Evolutionary conservation across 2,797 vertebrate species (phyloP).

Genomic region (Monodelphis domestica): DNA sequence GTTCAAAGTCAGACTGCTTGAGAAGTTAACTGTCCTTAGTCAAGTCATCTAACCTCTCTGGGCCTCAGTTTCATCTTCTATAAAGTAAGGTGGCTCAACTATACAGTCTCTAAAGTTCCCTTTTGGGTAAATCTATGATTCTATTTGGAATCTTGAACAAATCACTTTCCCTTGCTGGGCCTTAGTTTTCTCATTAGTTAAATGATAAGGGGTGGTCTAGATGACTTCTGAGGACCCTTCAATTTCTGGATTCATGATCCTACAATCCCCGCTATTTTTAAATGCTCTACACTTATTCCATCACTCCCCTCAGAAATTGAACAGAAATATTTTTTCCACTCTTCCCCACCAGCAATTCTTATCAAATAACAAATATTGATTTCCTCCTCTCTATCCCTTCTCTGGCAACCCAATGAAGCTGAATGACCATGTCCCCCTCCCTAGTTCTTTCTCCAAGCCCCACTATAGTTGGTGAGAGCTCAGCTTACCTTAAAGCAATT

Average conservation of each 20-base stretch:
- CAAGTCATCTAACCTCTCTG: background rate
- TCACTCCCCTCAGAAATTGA: background rate
- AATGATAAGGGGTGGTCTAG: background rate
- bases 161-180: background rate
- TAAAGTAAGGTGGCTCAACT: background rate
- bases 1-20: background rate
- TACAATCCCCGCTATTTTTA: background rate
- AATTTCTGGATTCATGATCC: background rate
- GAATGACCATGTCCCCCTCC: slow-evolving; percentile 10
- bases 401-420: slow-evolving; percentile 26
- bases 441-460: background rate
- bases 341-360: background rate
- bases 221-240: background rate
- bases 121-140: background rate
- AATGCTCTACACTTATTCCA: background rate
- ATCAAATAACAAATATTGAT: slow-evolving; percentile 17
- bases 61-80: background rate
- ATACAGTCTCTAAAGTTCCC: background rate
- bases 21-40: background rate
- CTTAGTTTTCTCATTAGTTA: background rate
- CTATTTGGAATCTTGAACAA: background rate
- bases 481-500: background rate
- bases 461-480: background rate
- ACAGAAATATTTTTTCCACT: background rate
- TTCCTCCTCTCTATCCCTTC: accelerated